Percentiles rank a stretch among this genome's conserved stretches.
Evolutionary conservation across 2,113 vertebrate species (phyloP).

Genomic region (Alaudala cheleensis): DNA sequence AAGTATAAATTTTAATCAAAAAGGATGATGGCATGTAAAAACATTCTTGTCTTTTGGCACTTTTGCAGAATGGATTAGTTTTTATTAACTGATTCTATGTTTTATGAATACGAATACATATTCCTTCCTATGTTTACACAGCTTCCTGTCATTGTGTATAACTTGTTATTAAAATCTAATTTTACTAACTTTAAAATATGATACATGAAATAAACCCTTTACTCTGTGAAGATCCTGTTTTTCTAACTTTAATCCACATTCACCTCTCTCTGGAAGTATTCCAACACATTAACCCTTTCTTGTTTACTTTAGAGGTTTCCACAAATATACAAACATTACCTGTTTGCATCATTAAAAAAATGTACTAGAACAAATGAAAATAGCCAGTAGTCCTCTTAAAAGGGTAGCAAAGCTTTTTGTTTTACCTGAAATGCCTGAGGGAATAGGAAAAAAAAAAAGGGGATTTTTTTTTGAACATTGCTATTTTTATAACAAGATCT

Average conservation of each 20-base stretch:
- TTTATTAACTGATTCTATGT: not conserved
- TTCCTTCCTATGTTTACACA: not conserved
- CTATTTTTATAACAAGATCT: not conserved
- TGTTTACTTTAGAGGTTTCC: not conserved
- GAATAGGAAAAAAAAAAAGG: not conserved
- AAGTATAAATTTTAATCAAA: not conserved
- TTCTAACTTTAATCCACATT: not conserved
- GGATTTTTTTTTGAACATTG: rapidly evolving
- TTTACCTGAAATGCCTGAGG: not conserved
- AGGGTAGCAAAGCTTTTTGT: not conserved
- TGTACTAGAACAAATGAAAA: not conserved
- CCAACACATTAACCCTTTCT: not conserved
- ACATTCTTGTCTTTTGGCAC: not conserved
- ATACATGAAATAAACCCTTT: not conserved
- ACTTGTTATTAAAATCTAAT: not conserved
- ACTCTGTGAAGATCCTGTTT: not conserved
- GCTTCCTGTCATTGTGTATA: not conserved
- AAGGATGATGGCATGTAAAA: not conserved
- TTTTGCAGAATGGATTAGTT: not conserved
- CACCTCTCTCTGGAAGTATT: not conserved
- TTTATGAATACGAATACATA: not conserved
- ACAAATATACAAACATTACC: not conserved
- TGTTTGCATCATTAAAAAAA: not conserved
- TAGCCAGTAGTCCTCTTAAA: not conserved
- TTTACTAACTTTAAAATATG: not conserved